phyloP scores from a whole-genome alignment of 1,140 invertebrate species.

The Drosophila orosa region DNA sequence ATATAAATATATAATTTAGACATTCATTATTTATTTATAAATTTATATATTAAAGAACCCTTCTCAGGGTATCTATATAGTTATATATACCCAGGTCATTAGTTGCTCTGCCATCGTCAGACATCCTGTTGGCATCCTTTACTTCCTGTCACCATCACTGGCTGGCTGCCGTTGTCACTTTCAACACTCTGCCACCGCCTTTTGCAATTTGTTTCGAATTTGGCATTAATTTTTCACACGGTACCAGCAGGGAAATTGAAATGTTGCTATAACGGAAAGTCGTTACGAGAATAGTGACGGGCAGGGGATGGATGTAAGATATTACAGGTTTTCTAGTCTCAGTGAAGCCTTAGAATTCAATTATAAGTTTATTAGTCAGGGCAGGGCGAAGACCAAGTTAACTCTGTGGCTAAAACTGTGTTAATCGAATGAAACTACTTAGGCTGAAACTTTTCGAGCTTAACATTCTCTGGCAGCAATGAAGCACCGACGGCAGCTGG shows the following conservation, averaged over 20 bases:
- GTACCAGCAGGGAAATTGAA: constrained; percentile 76
- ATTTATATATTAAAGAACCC: neutral
- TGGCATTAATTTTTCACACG: constrained; percentile 80
- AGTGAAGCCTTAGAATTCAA: constrained; percentile 62
- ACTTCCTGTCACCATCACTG: constrained; percentile 54
- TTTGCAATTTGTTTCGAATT: constrained; percentile 78
- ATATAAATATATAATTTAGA: neutral
- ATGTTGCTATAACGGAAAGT: constrained; percentile 77
- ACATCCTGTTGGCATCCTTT: constrained; percentile 65
- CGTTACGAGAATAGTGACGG: constrained; percentile 45
- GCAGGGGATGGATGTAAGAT: constrained; percentile 3
- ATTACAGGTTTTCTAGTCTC: constrained; percentile 44
- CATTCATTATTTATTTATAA: neutral
- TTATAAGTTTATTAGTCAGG: constrained; percentile 72
- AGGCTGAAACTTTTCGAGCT: constrained; percentile 47
- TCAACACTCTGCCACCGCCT: constrained; percentile 44
- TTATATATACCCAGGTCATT: constrained; percentile 8
- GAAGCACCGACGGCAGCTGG: neutral
- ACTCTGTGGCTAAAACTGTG: constrained; percentile 55
- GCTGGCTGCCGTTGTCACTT: constrained; percentile 60
- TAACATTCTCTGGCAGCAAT: constrained; percentile 19
- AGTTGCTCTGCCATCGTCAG: constrained; percentile 5
- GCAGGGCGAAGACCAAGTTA: constrained; percentile 31
- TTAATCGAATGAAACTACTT: constrained; percentile 62
- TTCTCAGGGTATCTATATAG: constrained; percentile 3